These are phyloP conservation scores for Vulpes ferrilata DNA, from an alignment of 2,113 vertebrate genomes.

Conservation along the genomic window DNA sequence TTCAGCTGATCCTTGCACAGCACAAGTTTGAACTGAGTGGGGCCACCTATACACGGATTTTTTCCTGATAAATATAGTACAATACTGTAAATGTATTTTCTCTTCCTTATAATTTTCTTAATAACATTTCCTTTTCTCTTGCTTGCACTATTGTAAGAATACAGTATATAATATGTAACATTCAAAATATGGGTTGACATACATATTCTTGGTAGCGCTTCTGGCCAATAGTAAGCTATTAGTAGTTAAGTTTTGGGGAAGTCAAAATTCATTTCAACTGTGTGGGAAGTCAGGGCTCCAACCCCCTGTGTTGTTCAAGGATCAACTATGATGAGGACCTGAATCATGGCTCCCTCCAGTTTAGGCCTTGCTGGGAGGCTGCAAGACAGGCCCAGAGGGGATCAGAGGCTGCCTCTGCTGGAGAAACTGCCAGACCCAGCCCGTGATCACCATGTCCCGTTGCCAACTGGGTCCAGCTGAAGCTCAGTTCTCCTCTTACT, in stretches of 20 bases:
- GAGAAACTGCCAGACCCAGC: too few species aligned
- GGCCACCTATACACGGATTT: neutral
- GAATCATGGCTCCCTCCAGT: neutral
- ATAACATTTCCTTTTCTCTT: neutral
- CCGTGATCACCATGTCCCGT: accelerated
- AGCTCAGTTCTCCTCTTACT: accelerated
- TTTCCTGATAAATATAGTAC: neutral
- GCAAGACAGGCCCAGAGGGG: neutral
- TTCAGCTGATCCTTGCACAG: too few species aligned
- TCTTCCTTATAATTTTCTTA: neutral
- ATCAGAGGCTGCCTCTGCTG: neutral
- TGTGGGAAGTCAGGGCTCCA: neutral
- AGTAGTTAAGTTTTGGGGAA: neutral
- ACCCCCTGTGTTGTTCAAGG: neutral
- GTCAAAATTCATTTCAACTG: neutral
- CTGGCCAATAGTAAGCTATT: neutral
- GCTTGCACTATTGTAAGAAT: neutral
- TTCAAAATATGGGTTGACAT: neutral
- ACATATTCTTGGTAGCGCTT: neutral
- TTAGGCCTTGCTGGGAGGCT: too few species aligned
- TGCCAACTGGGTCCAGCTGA: accelerated
- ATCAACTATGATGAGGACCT: neutral
- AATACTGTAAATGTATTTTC: neutral
- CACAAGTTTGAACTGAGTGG: neutral
- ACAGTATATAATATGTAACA: neutral